Evolutionary conservation across 2,888 invertebrate species (phyloP).

Genomic region (Nemotelus nigrinus): DNA sequence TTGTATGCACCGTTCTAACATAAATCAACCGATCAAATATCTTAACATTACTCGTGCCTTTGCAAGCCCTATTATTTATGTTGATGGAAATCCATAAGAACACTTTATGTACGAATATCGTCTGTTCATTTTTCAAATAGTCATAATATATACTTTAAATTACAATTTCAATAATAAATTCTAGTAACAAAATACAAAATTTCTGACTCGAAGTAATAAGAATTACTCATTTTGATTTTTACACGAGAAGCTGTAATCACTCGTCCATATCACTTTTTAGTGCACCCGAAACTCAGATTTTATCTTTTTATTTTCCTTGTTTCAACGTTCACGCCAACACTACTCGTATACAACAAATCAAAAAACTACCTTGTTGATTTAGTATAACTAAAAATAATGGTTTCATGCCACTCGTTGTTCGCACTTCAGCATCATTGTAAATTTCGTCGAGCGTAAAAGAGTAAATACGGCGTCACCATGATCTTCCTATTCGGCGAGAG

Average conservation of each 20-base stretch:
- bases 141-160: not conserved
- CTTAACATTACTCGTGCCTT: too few species aligned
- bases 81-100: too few species aligned
- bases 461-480: slow-evolving; percentile 85
- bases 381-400: not conserved
- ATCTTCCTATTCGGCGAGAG: slow-evolving; percentile 78
- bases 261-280: too few species aligned
- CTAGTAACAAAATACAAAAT: slow-evolving; percentile 13
- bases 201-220: not conserved
- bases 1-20: too few species aligned
- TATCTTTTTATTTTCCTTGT: not conserved
- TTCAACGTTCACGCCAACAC: not conserved
- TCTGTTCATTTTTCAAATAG: too few species aligned
- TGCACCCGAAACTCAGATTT: not conserved
- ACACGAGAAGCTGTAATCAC: slow-evolving; percentile 6
- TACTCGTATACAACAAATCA: not conserved
- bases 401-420: not conserved
- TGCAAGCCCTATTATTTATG: too few species aligned
- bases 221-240: not conserved
- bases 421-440: slow-evolving; percentile 55
- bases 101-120: too few species aligned
- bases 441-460: slow-evolving; percentile 81
- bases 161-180: not conserved
- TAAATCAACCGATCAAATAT: too few species aligned
- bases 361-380: not conserved